Base-by-base conservation (phyloP, 2,113 vertebrate genomes). In the Natator depressus region DNA sequence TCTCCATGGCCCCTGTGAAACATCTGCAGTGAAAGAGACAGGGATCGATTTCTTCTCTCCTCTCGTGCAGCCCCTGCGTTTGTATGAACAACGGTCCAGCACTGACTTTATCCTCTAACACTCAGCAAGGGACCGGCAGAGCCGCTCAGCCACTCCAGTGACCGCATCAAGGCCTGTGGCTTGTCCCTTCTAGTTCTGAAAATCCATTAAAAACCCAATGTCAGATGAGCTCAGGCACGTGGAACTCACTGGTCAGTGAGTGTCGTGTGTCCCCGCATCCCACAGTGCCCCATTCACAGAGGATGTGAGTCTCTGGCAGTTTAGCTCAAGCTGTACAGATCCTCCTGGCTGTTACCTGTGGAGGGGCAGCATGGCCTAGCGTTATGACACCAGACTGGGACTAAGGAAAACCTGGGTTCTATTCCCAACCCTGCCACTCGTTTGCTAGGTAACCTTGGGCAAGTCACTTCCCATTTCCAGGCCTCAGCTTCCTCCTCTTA, bases 1-100 rank as follows among this genome's bases (percentile, higher is more conserved):
- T 98, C 97, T 25, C 90, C 95, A 42, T 85, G 12, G 24, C 65
- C 49, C 65, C 38, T 84, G 55, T 91, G 76, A 92, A 59, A 53
- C 38, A 88, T 87, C 97, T 98, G 75, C 54, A 91, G 87, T n/a
- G 53, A 57, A 82, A 49, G 86, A 54, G 10, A 38, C 38, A 80
- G 17, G 65, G 65, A 38, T 38, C 65, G 22, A 72, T 17, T 22
- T 38, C 65, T 16, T 14, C 65, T 35, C 29, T 47, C 75, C 42
- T 27, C 7, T 46, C 24, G 1, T 12, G 42, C 25, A 27, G 75
- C 42, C 13, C 24, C 24, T 42, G 38, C 11, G 42, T 24, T 25
- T 22, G 42, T 13, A 12, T 27, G 42, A 42, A 24, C 10, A 42
- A 35, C 7, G 29, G 16, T 8, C 16, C 65, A 38, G 65, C 19